Base-by-base conservation (phyloP, 2,113 vertebrate genomes). In the Macroglossus sobrinus region DNA sequence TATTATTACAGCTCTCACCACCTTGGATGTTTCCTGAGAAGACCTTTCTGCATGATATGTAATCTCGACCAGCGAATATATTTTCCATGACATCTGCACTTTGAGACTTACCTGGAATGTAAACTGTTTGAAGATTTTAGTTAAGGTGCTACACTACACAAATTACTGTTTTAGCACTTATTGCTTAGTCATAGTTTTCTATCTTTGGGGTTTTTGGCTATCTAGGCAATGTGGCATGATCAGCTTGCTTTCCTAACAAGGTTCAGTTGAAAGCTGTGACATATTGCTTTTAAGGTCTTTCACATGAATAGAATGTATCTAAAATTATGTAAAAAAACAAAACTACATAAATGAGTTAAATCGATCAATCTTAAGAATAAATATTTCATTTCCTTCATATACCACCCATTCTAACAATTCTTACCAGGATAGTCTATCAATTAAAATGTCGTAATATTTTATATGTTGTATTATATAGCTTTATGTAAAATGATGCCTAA, bases 1-100 rank as follows among this genome's bases (percentile, higher is more conserved):
- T 97, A 97, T 97, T 84, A 90, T 95, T 80, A 94, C 90, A 80
- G 79, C 47, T 50, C 69, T 97, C 96, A 90, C 96, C 96, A 96
- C 93, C 93, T 97, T 95, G 96, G 57, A 95, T 94, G 74, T 84
- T 96, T 81, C 92, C 93, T 94, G 80, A 96, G 72, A 94, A 94
- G 82, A 94, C 33, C 86, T 97, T 96, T 95, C 74, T 89, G 63
- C 30, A 6, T 93, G 93, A 90, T 50, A 69, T 81, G 57, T 26
- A 84, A 84, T 85, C 80, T 96, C 84, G 59, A 74, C 90, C 59
- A 74, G 57, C 22, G 63, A 86, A 94, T 95, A 47, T 30, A 86
- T 94, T 95, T 95, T 95, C 68, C 68, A 59, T 91, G 90, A 80
- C 94, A 94, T 47, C 33, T 93, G n/a, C 57, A 50, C 40, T 88